phyloP scores from a whole-genome alignment of 1,140 invertebrate species.

The Coelopa frigida region DNA sequence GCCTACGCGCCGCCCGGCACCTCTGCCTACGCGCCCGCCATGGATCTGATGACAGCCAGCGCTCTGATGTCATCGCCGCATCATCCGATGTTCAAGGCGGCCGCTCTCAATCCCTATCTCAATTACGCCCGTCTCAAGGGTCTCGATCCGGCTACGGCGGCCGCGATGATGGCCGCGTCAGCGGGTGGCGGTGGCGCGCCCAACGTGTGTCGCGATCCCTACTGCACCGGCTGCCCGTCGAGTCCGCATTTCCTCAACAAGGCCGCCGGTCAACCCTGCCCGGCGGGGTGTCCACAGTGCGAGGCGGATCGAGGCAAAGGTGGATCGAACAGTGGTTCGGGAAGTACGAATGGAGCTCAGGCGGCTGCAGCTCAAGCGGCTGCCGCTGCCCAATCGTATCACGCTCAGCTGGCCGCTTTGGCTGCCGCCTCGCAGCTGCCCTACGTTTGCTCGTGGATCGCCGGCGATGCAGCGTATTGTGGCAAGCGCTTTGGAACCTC shows the following conservation, averaged over 20 bases:
- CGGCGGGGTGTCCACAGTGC: conserved; percentile 82
- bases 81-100: conserved; percentile 60
- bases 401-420: conserved; percentile 65
- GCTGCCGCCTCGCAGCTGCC: conserved; percentile 67
- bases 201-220: conserved; percentile 80
- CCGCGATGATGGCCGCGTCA: conserved; percentile 48
- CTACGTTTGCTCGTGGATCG: conserved; percentile 88
- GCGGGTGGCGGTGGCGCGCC: too few species aligned
- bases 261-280: conserved; percentile 58
- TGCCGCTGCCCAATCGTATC: conserved; percentile 60
- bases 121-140: conserved; percentile 66
- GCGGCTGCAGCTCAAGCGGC: conserved; percentile 30
- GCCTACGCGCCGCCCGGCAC: too few species aligned
- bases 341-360: conserved; percentile 14
- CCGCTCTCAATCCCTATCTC: conserved; percentile 60
- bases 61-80: conserved; percentile 64
- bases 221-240: conserved; percentile 82
- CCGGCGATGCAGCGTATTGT: conserved; percentile 78
- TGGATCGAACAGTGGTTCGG: conserved; percentile 21
- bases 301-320: conserved; percentile 43
- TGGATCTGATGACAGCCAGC: conserved; percentile 63
- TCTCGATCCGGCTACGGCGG: conserved; percentile 33
- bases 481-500: conserved; percentile 83
- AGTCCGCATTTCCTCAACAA: conserved; percentile 68
- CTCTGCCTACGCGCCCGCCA: too few species aligned